A percentile compares a stretch with the other conserved stretches of the same genome.
phyloP scores from a whole-genome alignment of 2,888 invertebrate species.

The Tenthredo amoena region DNA sequence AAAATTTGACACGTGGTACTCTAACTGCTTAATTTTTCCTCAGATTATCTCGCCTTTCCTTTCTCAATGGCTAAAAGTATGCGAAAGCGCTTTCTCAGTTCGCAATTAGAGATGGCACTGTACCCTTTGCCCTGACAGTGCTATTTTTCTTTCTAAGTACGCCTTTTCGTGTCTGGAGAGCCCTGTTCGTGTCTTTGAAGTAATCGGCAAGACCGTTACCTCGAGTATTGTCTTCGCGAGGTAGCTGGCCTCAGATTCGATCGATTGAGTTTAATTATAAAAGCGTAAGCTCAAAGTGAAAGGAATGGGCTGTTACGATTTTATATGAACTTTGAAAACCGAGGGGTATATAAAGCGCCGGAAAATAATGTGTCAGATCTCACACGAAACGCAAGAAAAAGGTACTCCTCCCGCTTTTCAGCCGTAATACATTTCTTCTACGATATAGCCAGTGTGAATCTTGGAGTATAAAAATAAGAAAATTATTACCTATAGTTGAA shows the following conservation, averaged over 20 bases:
- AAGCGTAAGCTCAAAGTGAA: constrained; percentile 6
- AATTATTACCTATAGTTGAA: constrained; percentile 15
- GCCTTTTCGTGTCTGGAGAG: background rate
- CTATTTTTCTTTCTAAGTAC: background rate
- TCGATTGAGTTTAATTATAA: constrained; percentile 6
- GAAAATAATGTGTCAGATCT: background rate
- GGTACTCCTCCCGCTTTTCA: background rate
- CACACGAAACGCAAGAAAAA: background rate
- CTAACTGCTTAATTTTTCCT: background rate
- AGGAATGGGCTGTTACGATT: background rate
- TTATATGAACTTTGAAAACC: background rate
- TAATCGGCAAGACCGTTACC: background rate
- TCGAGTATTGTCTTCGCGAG: background rate
- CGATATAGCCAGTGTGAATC: background rate
- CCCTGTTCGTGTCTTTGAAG: background rate
- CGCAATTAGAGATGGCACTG: constrained; percentile 23
- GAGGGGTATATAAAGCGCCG: background rate
- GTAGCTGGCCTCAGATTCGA: constrained; percentile 3
- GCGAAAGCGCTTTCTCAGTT: background rate
- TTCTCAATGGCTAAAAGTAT: background rate
- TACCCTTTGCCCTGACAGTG: background rate
- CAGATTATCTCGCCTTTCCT: background rate
- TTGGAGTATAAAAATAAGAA: background rate
- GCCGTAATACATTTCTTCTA: background rate
- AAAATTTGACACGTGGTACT: background rate